Conservation (phyloP, 2,888 invertebrate species). For the Amphipyra tragopoginis region DNA sequence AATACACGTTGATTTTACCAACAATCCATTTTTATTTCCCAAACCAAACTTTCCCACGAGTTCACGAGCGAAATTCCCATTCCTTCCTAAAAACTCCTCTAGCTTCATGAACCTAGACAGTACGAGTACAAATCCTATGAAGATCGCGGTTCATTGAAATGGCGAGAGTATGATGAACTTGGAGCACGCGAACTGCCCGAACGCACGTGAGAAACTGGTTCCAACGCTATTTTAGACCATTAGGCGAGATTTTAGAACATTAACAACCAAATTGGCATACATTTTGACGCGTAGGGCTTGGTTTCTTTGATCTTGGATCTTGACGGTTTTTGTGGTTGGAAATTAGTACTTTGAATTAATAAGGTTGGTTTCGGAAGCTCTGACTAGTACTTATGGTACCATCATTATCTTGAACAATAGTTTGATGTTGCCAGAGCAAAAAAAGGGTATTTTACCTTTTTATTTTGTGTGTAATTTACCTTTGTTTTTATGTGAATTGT, state of each 20-base stretch:
- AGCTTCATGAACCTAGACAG: constrained; percentile 2
- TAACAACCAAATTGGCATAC: constrained; percentile 38
- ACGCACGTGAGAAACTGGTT: constrained; percentile 76
- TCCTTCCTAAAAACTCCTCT: neutral
- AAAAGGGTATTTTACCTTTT: too few species aligned
- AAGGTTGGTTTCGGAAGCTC: too few species aligned
- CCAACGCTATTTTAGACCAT: constrained; percentile 67
- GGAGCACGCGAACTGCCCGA: constrained; percentile 70
- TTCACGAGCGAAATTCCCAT: too few species aligned
- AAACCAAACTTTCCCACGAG: neutral
- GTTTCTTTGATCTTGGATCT: too few species aligned
- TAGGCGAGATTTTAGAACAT: constrained; percentile 46
- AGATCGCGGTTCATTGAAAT: constrained; percentile 77
- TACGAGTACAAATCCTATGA: constrained; percentile 19
- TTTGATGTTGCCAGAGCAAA: too few species aligned
- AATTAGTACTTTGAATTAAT: too few species aligned
- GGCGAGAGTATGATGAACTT: constrained; percentile 78
- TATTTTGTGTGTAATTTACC: too few species aligned
- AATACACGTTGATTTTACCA: too few species aligned
- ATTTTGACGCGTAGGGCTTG: constrained; percentile 7
- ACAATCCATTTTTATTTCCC: neutral
- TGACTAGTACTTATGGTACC: too few species aligned
- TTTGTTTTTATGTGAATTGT: too few species aligned
- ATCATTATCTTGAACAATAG: too few species aligned
- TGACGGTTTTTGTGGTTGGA: too few species aligned